Evolutionary conservation across 1,140 invertebrate genomes (phyloP), one percentile per base, ranked within the genome.

Genomic region (Platyscapa corneri): DNA sequence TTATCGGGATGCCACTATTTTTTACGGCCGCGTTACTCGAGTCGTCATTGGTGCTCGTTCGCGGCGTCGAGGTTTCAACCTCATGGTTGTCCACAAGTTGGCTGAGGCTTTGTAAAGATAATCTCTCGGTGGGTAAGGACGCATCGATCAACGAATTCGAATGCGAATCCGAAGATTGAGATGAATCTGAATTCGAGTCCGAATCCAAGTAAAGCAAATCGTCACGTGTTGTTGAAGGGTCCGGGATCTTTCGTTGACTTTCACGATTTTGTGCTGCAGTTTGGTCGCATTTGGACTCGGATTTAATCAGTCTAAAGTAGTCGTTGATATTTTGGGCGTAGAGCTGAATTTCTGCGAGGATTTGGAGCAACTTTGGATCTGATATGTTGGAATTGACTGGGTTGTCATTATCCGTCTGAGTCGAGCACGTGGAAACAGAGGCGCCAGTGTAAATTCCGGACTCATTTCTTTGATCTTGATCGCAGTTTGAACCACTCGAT

Each of bases 281-380:
- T 7, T 2, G 2, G 49, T 12, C 18, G 5, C 5, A 46, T 53
- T 53, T 18, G 10, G 49, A 16, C 16, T 7, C 18, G 8, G 49
- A 2, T 12, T 53, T 53, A 53, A 20, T 16, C 2, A 3, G 8
- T 2, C 16, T 0, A 20, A 82, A 86, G 12, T 77, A 30, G 6
- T 67, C 39, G 32, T 86, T 56, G 18, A 86, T 82, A 6, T n/a
- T 82, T 42, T 78, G 65, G 2, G 74, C 64, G 64, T 86, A 86
- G 10, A 27, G 20, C 39, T 82, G 79, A 14, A 86, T 86, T 23
- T 86, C 46, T 0, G 30, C 27, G 23, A 86, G 79, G 37, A 86
- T 82, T 37, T 64, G 56, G n/a, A 86, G 53, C 30, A 86, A 39
- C 12, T 77, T 56, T 3, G 70, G 12, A 67, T 60, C 12, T 46